Evolutionary conservation across 1,140 invertebrate genomes (phyloP), one percentile per base, ranked within the genome.

Genomic region (Zaprionus taronus): DNA sequence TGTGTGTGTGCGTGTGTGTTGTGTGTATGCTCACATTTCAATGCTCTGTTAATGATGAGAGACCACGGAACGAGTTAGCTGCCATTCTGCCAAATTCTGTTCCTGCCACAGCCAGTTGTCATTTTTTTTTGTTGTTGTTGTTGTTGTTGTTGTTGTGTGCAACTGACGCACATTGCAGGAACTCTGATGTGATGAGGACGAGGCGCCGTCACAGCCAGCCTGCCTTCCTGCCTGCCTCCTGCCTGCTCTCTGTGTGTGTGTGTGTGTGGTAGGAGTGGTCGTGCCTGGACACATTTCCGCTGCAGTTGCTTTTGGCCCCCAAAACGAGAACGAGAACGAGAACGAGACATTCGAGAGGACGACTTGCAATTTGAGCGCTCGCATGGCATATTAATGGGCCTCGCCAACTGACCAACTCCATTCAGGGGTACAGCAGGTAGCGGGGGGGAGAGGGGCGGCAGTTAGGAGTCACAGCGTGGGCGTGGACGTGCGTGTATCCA

Each of bases 351-450:
- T 79, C 60, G 74, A 49, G 41, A 84, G 77, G 81, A 86, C 53
- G 83, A 74, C 83, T 85, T 87, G 83, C 83, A 86, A 87, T 86
- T 83, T 89, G 81, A 87, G 85, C 78, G 78, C 81, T 87, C 63
- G 79, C 78, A 72, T 87, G 72, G 84, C 84, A 87, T 87, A 81
- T 89, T 87, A 87, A 87, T 87, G 78, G 78, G 64, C 68, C 73
- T 80, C 38, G 72, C 58, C 38, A 47, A 72, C 64, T 60, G 66
- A 56, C 80, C 78, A 82, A 80, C 78, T 74, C 44, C 65, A 34
- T 34, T 11, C 9, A 34, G 31, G 31, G 31, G 31, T 34, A 34
- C 31, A 31, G 31, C 6, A 7, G 26, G 26, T 7, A 28, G 26
- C 26, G 7, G 1, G 2, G 9, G 2, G 31, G 31, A 31, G 31